These are phyloP conservation scores for Pseudomyrmex pallidus DNA, from an alignment of 1,140 invertebrate genomes.

Conservation along the genomic window DNA sequence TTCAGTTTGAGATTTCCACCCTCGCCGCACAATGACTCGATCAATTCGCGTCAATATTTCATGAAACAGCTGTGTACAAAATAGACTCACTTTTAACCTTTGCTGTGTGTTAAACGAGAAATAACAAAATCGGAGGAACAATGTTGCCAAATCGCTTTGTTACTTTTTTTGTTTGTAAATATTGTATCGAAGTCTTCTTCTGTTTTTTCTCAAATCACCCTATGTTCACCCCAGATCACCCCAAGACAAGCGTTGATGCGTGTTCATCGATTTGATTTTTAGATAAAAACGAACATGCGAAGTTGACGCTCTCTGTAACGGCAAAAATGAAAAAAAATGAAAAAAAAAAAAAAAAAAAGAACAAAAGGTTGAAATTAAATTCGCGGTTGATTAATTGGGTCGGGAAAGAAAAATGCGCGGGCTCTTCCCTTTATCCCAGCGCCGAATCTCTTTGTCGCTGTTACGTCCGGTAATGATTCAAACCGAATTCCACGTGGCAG, in stretches of 20 bases:
- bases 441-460: conserved; percentile 27
- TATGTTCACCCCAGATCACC: too few relatives aligned
- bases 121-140: too few relatives aligned
- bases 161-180: too few relatives aligned
- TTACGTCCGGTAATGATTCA: conserved; percentile 35
- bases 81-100: background rate
- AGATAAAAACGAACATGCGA: background rate
- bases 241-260: too few relatives aligned
- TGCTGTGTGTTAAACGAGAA: background rate
- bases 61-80: background rate
- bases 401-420: conserved; percentile 13
- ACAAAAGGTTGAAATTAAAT: conserved; percentile 7
- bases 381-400: background rate
- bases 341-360: too few relatives aligned
- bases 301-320: too few relatives aligned
- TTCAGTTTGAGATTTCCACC: too few relatives aligned
- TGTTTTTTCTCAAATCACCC: too few relatives aligned
- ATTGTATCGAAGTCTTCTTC: too few relatives aligned
- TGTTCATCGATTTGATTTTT: too few relatives aligned
- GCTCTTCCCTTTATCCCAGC: background rate
- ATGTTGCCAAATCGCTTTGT: too few relatives aligned
- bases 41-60: background rate
- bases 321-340: too few relatives aligned
- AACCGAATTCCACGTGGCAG: conserved; percentile 25
- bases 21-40: background rate